Conservation (phyloP, 2,888 invertebrate genomes). For the Prenolepis imparis region DNA sequence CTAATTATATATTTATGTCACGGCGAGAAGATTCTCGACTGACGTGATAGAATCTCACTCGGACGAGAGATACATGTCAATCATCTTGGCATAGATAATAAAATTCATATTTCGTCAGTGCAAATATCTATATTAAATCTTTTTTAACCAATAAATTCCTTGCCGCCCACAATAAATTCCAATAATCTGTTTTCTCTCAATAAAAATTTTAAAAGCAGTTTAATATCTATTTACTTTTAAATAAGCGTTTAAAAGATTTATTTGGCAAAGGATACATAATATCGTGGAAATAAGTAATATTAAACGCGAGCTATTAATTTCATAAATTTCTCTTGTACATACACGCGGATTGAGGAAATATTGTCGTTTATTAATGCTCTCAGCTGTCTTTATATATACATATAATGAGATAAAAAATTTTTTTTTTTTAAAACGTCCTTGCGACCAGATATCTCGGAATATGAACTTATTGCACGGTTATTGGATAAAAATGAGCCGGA, state of each 20-base stretch:
- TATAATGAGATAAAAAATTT: slow-evolving; percentile 27
- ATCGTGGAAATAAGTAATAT: neutral
- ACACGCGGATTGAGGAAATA: neutral
- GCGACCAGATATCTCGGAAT: slow-evolving; percentile 25
- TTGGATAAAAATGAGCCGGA: slow-evolving; percentile 41
- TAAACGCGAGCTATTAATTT: neutral
- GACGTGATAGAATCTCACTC: neutral
- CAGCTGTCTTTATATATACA: neutral
- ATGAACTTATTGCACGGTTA: slow-evolving; percentile 44
- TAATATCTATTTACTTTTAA: slow-evolving; percentile 22
- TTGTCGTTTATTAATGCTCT: slow-evolving; percentile 20
- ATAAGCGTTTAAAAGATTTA: slow-evolving; percentile 18
- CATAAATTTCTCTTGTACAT: neutral
- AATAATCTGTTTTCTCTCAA: slow-evolving; percentile 22
- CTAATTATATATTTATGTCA: neutral
- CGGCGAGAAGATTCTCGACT: neutral
- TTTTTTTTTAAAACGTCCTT: slow-evolving; percentile 26
- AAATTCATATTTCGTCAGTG: neutral
- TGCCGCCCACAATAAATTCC: neutral
- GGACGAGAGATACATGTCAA: neutral
- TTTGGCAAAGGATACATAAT: neutral
- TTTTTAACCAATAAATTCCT: slow-evolving; percentile 30
- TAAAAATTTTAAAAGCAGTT: slow-evolving; percentile 16
- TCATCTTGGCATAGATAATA: neutral
- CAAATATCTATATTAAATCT: slow-evolving; percentile 7